These are phyloP conservation scores for Streblospio benedicti DNA, from an alignment of 1,140 invertebrate genomes.

Conservation along the genomic window DNA sequence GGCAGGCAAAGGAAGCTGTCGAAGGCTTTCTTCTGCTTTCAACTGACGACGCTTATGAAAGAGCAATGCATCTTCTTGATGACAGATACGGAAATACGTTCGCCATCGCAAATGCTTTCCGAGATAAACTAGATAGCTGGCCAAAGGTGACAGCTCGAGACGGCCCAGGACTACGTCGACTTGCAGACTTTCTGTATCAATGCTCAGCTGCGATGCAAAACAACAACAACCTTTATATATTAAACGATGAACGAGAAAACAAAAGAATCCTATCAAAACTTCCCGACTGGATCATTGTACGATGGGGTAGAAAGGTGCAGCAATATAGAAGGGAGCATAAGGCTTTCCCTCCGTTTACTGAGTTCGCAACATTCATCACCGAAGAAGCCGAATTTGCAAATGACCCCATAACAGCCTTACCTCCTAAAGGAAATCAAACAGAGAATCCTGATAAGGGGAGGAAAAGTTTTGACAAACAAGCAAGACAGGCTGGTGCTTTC, in stretches of 20 bases:
- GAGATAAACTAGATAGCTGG: background rate
- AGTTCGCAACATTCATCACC: slow-evolving; percentile 19
- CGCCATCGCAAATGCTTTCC: slow-evolving; percentile 5
- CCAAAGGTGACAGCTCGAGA: slow-evolving; percentile 15
- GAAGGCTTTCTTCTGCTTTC: slow-evolving; percentile 6
- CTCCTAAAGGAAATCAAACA: too few species aligned
- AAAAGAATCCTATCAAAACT: slow-evolving; percentile 20
- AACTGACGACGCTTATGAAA: too few species aligned
- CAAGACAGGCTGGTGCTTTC: too few species aligned
- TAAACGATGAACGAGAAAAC: slow-evolving; percentile 24
- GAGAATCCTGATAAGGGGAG: too few species aligned
- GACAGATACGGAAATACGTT: background rate
- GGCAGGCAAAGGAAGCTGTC: slow-evolving; percentile 5
- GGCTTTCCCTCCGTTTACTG: slow-evolving; percentile 17
- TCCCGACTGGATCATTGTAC: slow-evolving; percentile 21
- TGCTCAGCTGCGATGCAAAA: slow-evolving; percentile 18
- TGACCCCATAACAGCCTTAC: too few species aligned
- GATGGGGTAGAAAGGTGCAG: slow-evolving; percentile 17
- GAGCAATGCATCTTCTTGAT: background rate
- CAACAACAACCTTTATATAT: slow-evolving; percentile 11
- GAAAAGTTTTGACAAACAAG: too few species aligned
- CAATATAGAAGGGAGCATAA: slow-evolving; percentile 5
- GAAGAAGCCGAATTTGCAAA: slow-evolving; percentile 22
- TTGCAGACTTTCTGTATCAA: slow-evolving; percentile 22
- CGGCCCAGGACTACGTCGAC: slow-evolving; percentile 8